Evolutionary conservation across 2,888 invertebrate species (phyloP), one percentile per base, ranked within the genome.

Genomic region (Dryobotodes eremita): DNA sequence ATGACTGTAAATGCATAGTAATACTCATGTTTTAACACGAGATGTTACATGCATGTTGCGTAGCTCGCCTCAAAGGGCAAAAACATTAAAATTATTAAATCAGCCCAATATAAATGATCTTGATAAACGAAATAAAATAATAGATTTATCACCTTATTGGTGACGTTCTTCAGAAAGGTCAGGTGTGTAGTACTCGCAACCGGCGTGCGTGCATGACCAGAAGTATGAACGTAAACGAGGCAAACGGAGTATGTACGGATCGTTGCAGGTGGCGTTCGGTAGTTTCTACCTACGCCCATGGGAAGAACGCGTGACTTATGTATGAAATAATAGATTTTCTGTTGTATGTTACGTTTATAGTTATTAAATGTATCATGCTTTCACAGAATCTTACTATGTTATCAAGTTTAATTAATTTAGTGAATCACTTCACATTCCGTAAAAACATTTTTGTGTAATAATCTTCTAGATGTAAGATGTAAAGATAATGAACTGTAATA

Each of bases 361-460:
- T 26, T 77, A 55, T 55, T 55, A 48, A 1, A 79, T 68, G 23
- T n/a, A 65, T 55, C 15, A 20, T 36, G 48, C 68, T 36, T 66
- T 46, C 1, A 55, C 11, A 48, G 68, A 55, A 77, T 55, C 23
- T 61, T 75, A 26, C 1, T 31, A 48, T 31, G 23, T 66, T 72
- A 42, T 65, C 2, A 50, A 71, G 31, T 48, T 15, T 61, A 46
- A 31, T 55, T 36, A 10, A 48, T 36, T 55, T 26, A 42, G 20
- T 6, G 20, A 55, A 48, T 55, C 11, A 42, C 20, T 55, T 26
- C 13, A 64, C 46, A 82, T 82, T 82, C 53, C 75, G 17, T 31
- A 77, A 70, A n/a, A 53, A 10, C 7, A 11, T n/a, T 2, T 36
- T n/a, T 55, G 15, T n/a, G 36, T 61, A 23, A 42, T 36, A 57